Percentiles rank a stretch among this genome's conserved stretches.
These are phyloP conservation scores for Rhynchonema sp. DNA, from an alignment of 2,888 invertebrate genomes.

Conservation along the genomic window DNA sequence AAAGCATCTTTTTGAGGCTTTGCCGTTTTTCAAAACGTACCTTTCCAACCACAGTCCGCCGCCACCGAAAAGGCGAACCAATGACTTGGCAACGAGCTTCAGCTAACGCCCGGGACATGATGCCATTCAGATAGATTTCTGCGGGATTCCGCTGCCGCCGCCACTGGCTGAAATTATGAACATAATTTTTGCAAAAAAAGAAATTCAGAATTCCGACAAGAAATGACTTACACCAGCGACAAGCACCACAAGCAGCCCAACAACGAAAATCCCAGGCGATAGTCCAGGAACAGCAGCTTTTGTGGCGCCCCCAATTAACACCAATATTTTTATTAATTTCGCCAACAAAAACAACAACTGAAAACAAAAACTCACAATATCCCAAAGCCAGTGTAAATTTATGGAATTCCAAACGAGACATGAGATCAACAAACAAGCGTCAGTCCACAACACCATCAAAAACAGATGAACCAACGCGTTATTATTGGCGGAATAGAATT, in stretches of 20 bases:
- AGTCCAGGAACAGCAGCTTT: slow-evolving; percentile 60
- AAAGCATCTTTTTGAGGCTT: background rate
- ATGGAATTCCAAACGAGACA: too few species aligned
- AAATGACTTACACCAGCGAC: slow-evolving; percentile 45
- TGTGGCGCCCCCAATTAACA: slow-evolving; percentile 1
- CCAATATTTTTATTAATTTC: too few species aligned
- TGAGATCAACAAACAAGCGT: slow-evolving; percentile 71
- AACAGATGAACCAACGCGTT: slow-evolving; percentile 75
- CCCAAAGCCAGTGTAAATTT: slow-evolving; percentile 48
- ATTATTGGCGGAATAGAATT: slow-evolving; percentile 29
- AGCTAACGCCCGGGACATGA: slow-evolving; percentile 60
- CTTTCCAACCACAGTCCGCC: slow-evolving; percentile 93
- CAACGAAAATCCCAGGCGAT: slow-evolving; percentile 62
- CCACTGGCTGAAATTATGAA: slow-evolving; percentile 48
- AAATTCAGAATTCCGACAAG: background rate
- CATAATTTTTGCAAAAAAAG: background rate
- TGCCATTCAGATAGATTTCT: slow-evolving; percentile 89
- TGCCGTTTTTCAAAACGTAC: slow-evolving; percentile 31
- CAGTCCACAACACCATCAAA: slow-evolving; percentile 76
- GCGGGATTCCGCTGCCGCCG: slow-evolving; percentile 94
- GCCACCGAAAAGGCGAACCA: slow-evolving; percentile 76
- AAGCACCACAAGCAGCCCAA: slow-evolving; percentile 60
- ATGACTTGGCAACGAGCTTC: slow-evolving; percentile 72
- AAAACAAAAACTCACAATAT: background rate
- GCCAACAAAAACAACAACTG: too few species aligned